Evolutionary conservation across 1,140 invertebrate genomes (phyloP), one percentile per base, ranked within the genome.

Genomic region (Phymastichus coffea): DNA sequence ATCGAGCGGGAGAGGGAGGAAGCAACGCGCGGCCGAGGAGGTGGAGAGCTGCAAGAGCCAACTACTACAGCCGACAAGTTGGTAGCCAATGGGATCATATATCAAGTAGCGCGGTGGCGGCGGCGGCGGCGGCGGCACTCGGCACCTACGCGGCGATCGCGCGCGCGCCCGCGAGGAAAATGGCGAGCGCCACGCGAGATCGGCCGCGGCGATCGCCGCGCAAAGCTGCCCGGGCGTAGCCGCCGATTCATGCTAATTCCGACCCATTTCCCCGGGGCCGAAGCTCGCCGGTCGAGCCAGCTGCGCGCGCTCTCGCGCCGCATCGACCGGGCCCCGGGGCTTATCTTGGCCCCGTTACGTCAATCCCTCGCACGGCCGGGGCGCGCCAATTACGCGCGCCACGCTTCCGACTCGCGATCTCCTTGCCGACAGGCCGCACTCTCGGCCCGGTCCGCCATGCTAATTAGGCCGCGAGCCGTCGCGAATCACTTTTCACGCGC

Each of bases 51-150:
- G 48, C 14, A n/a, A n/a, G 37, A 25, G 43, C 52, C 40, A 41
- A 51, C 20, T 33, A 35, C 44, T 47, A 22, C 25, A 48, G 67
- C 66, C 66, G 72, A 72, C 68, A 67, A 71, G 73, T 73, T 77
- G 71, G 73, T 77, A 79, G 75, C 77, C 77, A 77, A 78, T 78
- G 67, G 69, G 71, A 78, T 78, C 72, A 77, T 78, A 77, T 77
- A 77, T 79, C 75, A 79, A 77, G 72, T 72, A 74, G 68, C 72
- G 68, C 73, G 72, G n/a, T n/a, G n/a, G n/a, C n/a, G n/a, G n/a
- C n/a, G n/a, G n/a, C n/a, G n/a, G n/a, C n/a, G n/a, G n/a, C n/a
- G n/a, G n/a, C n/a, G n/a, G n/a, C n/a, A n/a, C n/a, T n/a, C n/a
- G n/a, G n/a, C n/a, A n/a, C n/a, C n/a, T n/a, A n/a, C n/a, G n/a